Evolutionary conservation across 1,140 invertebrate genomes (phyloP).

Genomic region (Myzus persicae): DNA sequence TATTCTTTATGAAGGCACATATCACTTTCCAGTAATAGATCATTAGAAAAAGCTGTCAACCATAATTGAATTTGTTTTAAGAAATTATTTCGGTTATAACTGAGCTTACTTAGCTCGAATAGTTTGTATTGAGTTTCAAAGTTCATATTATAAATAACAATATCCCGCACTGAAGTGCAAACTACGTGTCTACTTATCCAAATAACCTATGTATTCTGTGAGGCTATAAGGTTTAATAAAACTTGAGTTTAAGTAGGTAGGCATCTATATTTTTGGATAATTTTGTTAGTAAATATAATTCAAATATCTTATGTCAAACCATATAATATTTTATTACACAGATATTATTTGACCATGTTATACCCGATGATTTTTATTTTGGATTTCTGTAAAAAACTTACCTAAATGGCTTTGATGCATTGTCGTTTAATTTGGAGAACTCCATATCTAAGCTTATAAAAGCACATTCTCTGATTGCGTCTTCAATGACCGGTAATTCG

Average conservation of each 20-base stretch:
- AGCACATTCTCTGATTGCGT: slow-evolving; percentile 13
- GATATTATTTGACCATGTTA: neutral
- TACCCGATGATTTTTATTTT: neutral
- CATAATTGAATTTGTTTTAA: too few relatives aligned
- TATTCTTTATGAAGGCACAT: neutral
- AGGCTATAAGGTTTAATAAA: too few relatives aligned
- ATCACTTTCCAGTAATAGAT: too few relatives aligned
- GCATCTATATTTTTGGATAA: neutral
- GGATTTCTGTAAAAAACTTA: neutral
- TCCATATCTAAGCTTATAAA: slow-evolving; percentile 53
- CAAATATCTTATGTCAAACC: neutral
- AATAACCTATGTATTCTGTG: too few relatives aligned
- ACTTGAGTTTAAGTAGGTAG: neutral
- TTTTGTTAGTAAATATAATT: neutral
- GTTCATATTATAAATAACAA: neutral
- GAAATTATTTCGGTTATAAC: neutral
- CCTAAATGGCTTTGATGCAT: slow-evolving; percentile 23
- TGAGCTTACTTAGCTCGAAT: neutral
- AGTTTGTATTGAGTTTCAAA: neutral
- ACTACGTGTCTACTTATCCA: neutral
- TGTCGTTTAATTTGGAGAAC: slow-evolving; percentile 37
- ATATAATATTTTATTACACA: neutral
- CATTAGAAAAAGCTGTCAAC: too few relatives aligned
- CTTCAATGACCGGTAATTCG: neutral
- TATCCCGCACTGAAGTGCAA: neutral